These are phyloP conservation scores for Chelon auratus DNA, from an alignment of 2,797 vertebrate genomes.

Conservation along the genomic window DNA sequence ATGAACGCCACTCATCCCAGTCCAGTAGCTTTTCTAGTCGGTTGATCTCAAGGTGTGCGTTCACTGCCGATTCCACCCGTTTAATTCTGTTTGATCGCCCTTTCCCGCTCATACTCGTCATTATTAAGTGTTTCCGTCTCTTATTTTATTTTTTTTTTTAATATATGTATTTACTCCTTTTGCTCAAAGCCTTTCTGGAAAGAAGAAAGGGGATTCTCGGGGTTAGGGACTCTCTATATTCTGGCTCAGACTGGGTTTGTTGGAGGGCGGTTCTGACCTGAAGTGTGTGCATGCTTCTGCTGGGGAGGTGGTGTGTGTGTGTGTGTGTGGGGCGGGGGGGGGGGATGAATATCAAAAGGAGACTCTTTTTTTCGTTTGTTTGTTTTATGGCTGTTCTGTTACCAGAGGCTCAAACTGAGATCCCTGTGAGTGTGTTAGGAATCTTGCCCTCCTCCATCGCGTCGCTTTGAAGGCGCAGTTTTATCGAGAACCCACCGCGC, in stretches of 20 bases:
- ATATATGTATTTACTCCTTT: slow-evolving; percentile 22
- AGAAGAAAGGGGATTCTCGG: slow-evolving; percentile 23
- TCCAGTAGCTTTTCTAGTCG: slow-evolving; percentile 44
- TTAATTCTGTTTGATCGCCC: slow-evolving; percentile 24
- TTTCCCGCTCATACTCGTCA: slow-evolving; percentile 5
- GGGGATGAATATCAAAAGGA: slow-evolving; percentile 72
- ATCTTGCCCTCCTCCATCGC: slow-evolving; percentile 11
- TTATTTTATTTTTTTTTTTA: background rate
- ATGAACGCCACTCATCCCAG: slow-evolving; percentile 39
- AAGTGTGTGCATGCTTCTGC: slow-evolving; percentile 82
- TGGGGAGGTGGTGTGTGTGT: slow-evolving; percentile 41
- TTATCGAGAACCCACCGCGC: slow-evolving; percentile 4
- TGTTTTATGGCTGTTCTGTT: slow-evolving; percentile 89
- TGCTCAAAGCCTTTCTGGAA: slow-evolving; percentile 21
- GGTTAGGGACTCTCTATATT: slow-evolving; percentile 73
- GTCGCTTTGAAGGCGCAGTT: slow-evolving; percentile 18
- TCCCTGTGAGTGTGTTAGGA: slow-evolving; percentile 56
- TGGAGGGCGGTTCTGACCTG: slow-evolving; percentile 63
- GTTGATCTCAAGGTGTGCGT: slow-evolving; percentile 17
- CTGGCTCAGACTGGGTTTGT: slow-evolving; percentile 83
- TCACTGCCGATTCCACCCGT: slow-evolving; percentile 25
- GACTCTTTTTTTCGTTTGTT: slow-evolving; percentile 60
- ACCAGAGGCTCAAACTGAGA: slow-evolving; percentile 84
- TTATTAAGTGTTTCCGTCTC: slow-evolving; percentile 34
- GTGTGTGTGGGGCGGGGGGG: slow-evolving; percentile 82